A percentile compares a stretch with the other conserved stretches of the same genome.
phyloP scores from a whole-genome alignment of 2,113 vertebrate genomes.

The Notarius quadriscutis region DNA sequence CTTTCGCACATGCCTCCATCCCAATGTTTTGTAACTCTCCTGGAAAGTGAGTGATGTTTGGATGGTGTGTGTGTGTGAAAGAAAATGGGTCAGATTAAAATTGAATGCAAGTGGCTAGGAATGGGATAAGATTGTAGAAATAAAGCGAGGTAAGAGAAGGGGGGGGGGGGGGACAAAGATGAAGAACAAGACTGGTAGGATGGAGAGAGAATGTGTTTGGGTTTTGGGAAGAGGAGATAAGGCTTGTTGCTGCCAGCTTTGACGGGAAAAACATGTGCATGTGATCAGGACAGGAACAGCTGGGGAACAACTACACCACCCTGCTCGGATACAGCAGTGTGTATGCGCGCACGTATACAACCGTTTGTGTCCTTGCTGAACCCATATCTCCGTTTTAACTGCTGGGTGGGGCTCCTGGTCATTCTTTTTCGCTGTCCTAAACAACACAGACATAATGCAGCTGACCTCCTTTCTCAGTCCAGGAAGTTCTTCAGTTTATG shows the following conservation, averaged over 20 bases:
- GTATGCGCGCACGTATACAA: constrained; percentile 18
- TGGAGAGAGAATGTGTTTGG: neutral
- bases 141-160: neutral
- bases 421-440: neutral
- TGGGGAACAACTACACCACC: constrained; percentile 22
- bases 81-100: neutral
- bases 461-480: neutral
- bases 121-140: neutral
- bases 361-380: constrained; percentile 30
- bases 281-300: constrained; percentile 41
- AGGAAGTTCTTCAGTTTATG: neutral
- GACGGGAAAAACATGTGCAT: constrained; percentile 7
- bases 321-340: constrained; percentile 25
- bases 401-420: neutral
- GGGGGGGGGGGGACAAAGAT: neutral
- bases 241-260: neutral
- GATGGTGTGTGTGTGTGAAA: neutral
- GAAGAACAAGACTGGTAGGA: neutral
- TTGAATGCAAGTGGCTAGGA: neutral
- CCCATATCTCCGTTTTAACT: constrained; percentile 18
- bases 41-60: neutral
- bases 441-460: neutral
- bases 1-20: neutral
- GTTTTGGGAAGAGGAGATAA: neutral
- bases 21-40: neutral